Evolutionary conservation across 2,888 invertebrate genomes (phyloP).

Genomic region (Euclidia mi): DNA sequence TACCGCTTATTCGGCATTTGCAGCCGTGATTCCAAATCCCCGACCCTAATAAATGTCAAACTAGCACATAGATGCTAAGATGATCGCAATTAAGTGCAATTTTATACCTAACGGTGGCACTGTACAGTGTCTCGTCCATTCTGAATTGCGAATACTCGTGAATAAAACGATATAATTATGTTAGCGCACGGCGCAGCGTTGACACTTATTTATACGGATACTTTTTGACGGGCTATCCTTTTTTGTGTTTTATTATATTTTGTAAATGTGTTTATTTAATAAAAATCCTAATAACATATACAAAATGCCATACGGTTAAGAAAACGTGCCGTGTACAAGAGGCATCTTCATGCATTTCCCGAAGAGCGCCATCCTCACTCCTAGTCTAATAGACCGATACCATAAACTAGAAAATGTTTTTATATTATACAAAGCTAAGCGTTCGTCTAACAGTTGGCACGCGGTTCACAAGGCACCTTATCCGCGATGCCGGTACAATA

Average conservation of each 20-base stretch:
- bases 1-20: no score
- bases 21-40: not conserved
- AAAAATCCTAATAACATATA: no score
- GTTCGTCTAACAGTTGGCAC: slow-evolving; percentile 59
- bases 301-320: no score
- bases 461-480: slow-evolving; percentile 57
- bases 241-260: no score
- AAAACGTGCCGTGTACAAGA: no score
- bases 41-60: not conserved
- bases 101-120: slow-evolving; percentile 22
- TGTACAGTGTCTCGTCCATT: slow-evolving; percentile 27
- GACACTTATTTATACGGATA: not conserved
- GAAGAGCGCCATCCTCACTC: no score
- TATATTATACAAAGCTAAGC: no score
- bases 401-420: no score
- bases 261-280: no score
- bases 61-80: not conserved
- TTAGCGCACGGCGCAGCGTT: slow-evolving; percentile 28
- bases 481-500: slow-evolving; percentile 63
- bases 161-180: slow-evolving; percentile 51
- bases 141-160: slow-evolving; percentile 54
- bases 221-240: no score
- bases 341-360: no score
- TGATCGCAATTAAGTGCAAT: slow-evolving; percentile 8
- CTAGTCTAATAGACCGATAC: no score